phyloP scores from a whole-genome alignment of 2,888 invertebrate genomes.

The Agriotes lineatus region DNA sequence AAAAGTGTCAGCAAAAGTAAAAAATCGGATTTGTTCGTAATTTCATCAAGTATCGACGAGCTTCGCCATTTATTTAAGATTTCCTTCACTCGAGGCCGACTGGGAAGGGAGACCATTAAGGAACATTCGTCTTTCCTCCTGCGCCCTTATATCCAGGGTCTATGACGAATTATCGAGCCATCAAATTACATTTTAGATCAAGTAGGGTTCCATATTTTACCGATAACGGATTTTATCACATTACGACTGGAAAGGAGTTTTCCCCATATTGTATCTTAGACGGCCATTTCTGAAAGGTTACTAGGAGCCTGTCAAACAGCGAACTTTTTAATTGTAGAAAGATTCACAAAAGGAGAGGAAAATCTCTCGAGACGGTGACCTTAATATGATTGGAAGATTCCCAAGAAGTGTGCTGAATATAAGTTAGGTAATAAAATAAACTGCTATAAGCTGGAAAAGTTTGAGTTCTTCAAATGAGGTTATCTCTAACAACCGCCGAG shows the following conservation, averaged over 20 bases:
- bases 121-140: conserved; percentile 16
- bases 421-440: conserved; percentile 27
- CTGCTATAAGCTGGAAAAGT: conserved; percentile 11
- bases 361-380: conserved; percentile 16
- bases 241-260: not conserved
- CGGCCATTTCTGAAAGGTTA: not conserved
- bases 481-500: not conserved
- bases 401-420: conserved; percentile 17
- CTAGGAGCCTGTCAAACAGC: not conserved
- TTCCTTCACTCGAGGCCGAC: not conserved
- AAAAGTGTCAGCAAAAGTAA: conserved; percentile 10
- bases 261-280: not conserved
- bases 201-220: not conserved
- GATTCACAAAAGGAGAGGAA: conserved; percentile 15
- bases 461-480: conserved; percentile 6
- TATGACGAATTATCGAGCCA: conserved; percentile 22
- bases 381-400: conserved; percentile 23
- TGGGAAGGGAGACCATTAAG: conserved; percentile 15
- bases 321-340: conserved; percentile 28
- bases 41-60: conserved; percentile 8
- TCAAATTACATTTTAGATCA: conserved; percentile 21
- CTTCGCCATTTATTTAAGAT: conserved; percentile 12
- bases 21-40: conserved; percentile 8
- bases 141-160: conserved; percentile 1
- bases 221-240: conserved; percentile 1